Conservation (phyloP, 2,797 vertebrate species). For the Argyrosomus regius region DNA sequence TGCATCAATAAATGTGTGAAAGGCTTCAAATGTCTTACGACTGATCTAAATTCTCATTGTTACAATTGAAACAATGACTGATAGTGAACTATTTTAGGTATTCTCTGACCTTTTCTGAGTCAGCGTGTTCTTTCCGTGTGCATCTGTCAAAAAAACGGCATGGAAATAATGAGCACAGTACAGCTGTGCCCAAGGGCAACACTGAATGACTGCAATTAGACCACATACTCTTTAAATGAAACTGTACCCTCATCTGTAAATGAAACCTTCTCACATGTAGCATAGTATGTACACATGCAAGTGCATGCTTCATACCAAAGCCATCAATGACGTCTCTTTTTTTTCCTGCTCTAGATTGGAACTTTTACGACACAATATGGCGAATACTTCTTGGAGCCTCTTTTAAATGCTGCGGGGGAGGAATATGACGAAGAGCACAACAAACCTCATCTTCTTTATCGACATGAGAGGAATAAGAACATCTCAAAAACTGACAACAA, state of each 20-base stretch:
- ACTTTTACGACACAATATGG: conserved; percentile 93
- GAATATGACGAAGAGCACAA: conserved; percentile 92
- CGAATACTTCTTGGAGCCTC: conserved; percentile 96
- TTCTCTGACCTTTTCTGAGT: conserved; percentile 50
- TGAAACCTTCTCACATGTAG: conserved; percentile 12
- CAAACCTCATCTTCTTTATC: conserved; percentile 97
- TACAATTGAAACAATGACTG: conserved; percentile 17
- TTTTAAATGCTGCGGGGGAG: conserved; percentile 87
- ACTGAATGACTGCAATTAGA: conserved; percentile 39
- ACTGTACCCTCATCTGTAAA: conserved; percentile 26
- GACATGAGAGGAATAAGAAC: conserved; percentile 84
- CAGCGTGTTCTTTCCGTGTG: conserved; percentile 55
- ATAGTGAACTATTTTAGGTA: conserved; percentile 12
- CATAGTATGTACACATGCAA: conserved; percentile 24
- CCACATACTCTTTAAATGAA: conserved; percentile 49
- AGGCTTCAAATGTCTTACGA: not conserved
- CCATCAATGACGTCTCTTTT: conserved; percentile 37
- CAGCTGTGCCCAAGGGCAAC: conserved; percentile 43
- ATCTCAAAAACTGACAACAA: conserved; percentile 59
- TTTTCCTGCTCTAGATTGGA: conserved; percentile 87
- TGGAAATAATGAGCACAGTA: conserved; percentile 48
- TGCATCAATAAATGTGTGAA: conserved; percentile 7
- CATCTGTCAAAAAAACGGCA: conserved; percentile 47
- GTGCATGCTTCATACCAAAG: conserved; percentile 26
- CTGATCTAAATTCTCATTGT: not conserved